phyloP scores from a whole-genome alignment of 2,113 vertebrate species.

The Brachionichthys hirsutus region DNA sequence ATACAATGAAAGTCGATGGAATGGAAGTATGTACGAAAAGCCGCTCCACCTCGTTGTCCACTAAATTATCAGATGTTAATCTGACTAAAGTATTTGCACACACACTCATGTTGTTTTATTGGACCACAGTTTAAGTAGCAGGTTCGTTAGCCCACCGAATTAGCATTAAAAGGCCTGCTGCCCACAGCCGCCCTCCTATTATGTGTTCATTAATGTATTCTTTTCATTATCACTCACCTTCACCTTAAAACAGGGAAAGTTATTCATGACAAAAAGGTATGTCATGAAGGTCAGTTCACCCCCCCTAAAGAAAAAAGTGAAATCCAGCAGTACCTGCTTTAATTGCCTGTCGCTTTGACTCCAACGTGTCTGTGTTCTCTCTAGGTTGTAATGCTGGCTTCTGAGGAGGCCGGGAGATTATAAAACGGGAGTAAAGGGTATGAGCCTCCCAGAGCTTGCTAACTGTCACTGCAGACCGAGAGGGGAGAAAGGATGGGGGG shows the following conservation, averaged over 20 bases:
- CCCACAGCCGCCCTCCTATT: constrained; percentile 29
- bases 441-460: constrained; percentile 68
- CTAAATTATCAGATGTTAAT: too few species aligned
- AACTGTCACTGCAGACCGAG: constrained; percentile 67
- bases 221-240: constrained; percentile 64
- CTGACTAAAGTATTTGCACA: too few species aligned
- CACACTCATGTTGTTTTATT: too few species aligned
- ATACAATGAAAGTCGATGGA: too few species aligned
- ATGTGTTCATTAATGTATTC: constrained; percentile 56
- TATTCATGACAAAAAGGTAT: constrained; percentile 61
- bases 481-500: constrained; percentile 47
- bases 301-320: constrained; percentile 45
- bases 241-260: constrained; percentile 56
- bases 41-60: too few species aligned
- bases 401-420: constrained; percentile 57
- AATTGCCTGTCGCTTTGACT: constrained; percentile 58
- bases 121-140: neutral
- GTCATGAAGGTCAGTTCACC: constrained; percentile 31
- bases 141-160: constrained; percentile 16
- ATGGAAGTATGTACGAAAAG: too few species aligned
- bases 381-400: constrained; percentile 47
- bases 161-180: constrained; percentile 37
- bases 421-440: constrained; percentile 59
- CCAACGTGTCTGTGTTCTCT: constrained; percentile 47
- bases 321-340: constrained; percentile 40